phyloP scores from a whole-genome alignment of 2,797 vertebrate genomes.

The Graptemys geographica region DNA sequence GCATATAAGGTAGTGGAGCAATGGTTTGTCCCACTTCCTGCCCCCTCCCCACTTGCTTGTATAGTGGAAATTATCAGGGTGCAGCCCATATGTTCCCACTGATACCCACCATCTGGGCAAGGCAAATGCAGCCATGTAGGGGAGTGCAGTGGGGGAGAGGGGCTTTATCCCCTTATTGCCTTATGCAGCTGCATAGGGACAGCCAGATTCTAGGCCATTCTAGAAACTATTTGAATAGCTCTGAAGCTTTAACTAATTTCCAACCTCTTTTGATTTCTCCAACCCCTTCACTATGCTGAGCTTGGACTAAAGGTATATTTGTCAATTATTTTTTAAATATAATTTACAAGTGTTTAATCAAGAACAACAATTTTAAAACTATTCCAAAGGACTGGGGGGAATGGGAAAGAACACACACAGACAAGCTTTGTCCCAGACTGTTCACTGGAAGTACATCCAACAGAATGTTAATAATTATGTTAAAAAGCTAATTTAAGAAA shows the following conservation, averaged over 20 bases:
- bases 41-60: neutral
- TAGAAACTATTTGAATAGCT: neutral
- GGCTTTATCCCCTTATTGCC: accelerated
- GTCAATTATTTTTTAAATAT: neutral
- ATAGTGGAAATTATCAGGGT: neutral
- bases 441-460: conserved; percentile 59
- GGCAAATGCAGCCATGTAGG: neutral
- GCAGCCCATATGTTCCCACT: neutral
- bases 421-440: conserved; percentile 5
- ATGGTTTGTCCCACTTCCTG: neutral
- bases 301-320: neutral
- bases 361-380: neutral
- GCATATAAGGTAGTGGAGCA: neutral
- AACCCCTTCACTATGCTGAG: neutral
- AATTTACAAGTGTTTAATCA: neutral
- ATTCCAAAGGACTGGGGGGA: neutral
- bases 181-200: neutral
- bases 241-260: accelerated
- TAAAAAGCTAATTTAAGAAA: conserved; percentile 77
- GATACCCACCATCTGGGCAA: neutral
- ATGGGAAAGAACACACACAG: neutral
- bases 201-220: accelerated
- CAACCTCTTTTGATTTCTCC: neutral
- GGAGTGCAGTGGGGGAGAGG: accelerated
- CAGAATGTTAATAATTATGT: conserved; percentile 76